Evolutionary conservation across 1,140 invertebrate genomes (phyloP), one percentile per base, ranked within the genome.

Genomic region (Steinernema khuongi): DNA sequence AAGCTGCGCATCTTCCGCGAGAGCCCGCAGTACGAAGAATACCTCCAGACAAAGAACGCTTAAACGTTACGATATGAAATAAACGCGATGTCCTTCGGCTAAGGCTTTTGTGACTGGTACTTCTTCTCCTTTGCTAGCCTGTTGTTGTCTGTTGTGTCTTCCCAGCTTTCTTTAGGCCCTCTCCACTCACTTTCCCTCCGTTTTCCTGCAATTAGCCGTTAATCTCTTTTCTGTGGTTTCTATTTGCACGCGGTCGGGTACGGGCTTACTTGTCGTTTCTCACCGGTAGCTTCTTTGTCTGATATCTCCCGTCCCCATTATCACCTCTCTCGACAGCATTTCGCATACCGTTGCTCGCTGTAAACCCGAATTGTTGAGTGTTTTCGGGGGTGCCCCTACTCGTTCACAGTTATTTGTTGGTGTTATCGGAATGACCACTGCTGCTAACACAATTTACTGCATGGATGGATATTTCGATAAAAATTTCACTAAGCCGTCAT

Each of bases 1-100:
- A 77, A 77, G 76, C 71, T 77, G 43, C 76, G 76, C 66, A 75
- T 77, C 70, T 77, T 77, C 74, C 50, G 50, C 50, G 50, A 60
- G 19, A 60, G 50, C 26, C 50, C 50, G 4, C 50, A 60, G 50
- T 60, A 60, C 50, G 50, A 60, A 14, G 50, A 60, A 22, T 60
- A 60, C 50, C 11, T 60, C 26, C 11, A 11, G 11, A n/a, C 50
- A 4, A 60, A 60, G 50, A 60, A 22, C 50, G 50, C 22, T 60
- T 60, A 60, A 60, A 26, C 26, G 50, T 22, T n/a, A 17, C 22
- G 50, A 41, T n/a, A 41, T 22, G 26, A 14, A 60, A 60, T 60
- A 60, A 60, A 60, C 50, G 7, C 50, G 50, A n/a, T n/a, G n/a
- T n/a, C 26, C 19, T 17, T 17, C 22, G 50, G 19, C 50, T 60